Conservation (phyloP, 1,140 invertebrate genomes). For the Pogonomyrmex californicus region DNA sequence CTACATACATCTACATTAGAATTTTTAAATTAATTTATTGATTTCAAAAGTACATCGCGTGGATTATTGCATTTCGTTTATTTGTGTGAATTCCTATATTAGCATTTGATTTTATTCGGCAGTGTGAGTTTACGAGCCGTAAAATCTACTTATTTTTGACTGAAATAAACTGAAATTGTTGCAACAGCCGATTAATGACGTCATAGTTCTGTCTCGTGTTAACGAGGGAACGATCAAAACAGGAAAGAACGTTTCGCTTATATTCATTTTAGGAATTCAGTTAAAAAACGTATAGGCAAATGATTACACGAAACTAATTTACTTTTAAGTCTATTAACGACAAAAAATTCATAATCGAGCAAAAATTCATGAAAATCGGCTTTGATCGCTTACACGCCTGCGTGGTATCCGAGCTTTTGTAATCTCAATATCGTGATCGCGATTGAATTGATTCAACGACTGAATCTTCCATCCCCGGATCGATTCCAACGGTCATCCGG, state of each 20-base stretch:
- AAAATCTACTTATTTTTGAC: background rate
- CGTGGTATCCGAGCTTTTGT: background rate
- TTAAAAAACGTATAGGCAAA: background rate
- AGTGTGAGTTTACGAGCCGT: background rate
- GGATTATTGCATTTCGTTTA: background rate
- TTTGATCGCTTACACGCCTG: background rate
- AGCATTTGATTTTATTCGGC: background rate
- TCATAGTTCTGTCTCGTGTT: background rate
- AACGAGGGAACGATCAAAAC: constrained; percentile 1
- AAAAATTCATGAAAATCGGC: background rate
- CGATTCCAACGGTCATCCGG: background rate
- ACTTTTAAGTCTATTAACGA: background rate
- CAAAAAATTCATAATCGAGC: background rate
- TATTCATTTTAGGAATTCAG: background rate
- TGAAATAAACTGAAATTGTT: background rate
- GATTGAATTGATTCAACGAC: background rate
- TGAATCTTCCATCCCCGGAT: background rate
- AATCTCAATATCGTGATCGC: background rate
- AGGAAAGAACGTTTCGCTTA: background rate
- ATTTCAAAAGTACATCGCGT: background rate
- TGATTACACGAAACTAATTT: background rate
- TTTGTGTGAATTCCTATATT: background rate
- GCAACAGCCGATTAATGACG: background rate
- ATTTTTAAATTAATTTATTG: background rate
- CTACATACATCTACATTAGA: background rate